Conservation (phyloP, 2,113 vertebrate genomes). For the Oreocharis arfaki region DNA sequence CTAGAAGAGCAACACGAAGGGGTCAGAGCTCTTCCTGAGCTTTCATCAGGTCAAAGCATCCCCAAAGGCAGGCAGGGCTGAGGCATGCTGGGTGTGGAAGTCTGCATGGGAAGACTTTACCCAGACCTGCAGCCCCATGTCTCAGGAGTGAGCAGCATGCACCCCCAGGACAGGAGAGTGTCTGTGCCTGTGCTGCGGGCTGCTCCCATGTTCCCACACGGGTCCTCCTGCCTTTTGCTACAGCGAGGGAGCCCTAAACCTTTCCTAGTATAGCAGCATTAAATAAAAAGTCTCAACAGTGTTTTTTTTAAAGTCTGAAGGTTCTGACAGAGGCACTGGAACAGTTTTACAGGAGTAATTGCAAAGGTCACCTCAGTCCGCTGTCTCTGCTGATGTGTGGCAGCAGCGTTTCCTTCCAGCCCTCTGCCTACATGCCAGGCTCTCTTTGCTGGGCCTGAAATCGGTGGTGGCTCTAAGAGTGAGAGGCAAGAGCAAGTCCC, state of each 20-base stretch:
- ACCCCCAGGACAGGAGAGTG: background rate
- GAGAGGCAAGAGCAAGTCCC: background rate
- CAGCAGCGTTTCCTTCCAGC: background rate
- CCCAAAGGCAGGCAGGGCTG: background rate
- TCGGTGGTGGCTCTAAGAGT: background rate
- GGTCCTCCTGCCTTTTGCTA: background rate
- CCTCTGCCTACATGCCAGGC: background rate
- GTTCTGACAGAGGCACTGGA: background rate
- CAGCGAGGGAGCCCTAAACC: background rate
- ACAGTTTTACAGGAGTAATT: background rate
- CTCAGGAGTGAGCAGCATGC: rapidly evolving
- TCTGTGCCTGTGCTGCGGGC: rapidly evolving
- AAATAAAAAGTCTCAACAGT: background rate
- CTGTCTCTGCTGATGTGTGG: background rate
- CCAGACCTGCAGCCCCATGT: rapidly evolving
- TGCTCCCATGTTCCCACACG: rapidly evolving
- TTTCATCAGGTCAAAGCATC: background rate
- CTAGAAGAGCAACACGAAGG: background rate
- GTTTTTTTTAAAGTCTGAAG: background rate
- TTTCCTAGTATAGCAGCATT: background rate
- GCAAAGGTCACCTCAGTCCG: background rate
- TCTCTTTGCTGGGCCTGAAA: background rate
- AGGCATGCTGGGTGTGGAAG: background rate
- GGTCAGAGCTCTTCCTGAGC: background rate
- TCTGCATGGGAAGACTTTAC: background rate